Evolutionary conservation across 2,113 vertebrate genomes (phyloP), one percentile per base, ranked within the genome.

Genomic region (Erythrolamprus reginae): DNA sequence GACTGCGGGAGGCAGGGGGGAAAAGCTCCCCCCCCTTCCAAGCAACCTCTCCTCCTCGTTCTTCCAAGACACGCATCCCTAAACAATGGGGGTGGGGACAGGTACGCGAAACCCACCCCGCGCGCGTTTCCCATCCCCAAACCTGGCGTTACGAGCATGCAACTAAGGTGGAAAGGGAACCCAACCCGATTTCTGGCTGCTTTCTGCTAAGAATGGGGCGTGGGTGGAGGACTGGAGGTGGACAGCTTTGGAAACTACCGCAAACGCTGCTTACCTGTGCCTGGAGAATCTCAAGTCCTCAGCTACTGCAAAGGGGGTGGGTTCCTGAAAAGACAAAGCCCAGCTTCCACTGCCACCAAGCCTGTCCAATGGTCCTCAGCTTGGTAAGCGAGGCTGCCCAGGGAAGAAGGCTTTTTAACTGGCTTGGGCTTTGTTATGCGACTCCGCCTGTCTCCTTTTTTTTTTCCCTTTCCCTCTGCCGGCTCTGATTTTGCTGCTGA

Each of bases 341-440:
- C 84, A 15, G 84, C 33, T 42, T 77, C 87, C 9, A 50, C 53
- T n/a, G 83, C 87, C 83, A 13, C 48, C 90, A 28, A 28, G 84
- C 86, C 86, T 70, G 90, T 28, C 91, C 24, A 12, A 52, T 82
- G 87, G 92, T 28, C 1, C 88, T 3, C 10, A 84, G 94, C 94
- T 92, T 61, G 82, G 95, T 95, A 96, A 85, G 86, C 91, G 92
- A 8, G 93, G 96, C 93, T 88, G 93, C 92, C 24, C 38, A 88
- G 91, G 91, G 77, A 53, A 95, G 77, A 53, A 95, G 89, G 95
- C 93, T 93, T n/a, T n/a, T n/a, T 86, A 89, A 90, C 55, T 94
- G 95, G 95, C 96, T 96, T 97, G 97, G 98, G 95, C 96, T 96
- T 97, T 98, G 98, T 98, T 97, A 97, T 96, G 96, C 97, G 95